These are phyloP conservation scores for Apodemus sylvaticus DNA, from an alignment of 2,113 vertebrate genomes.

Conservation along the genomic window DNA sequence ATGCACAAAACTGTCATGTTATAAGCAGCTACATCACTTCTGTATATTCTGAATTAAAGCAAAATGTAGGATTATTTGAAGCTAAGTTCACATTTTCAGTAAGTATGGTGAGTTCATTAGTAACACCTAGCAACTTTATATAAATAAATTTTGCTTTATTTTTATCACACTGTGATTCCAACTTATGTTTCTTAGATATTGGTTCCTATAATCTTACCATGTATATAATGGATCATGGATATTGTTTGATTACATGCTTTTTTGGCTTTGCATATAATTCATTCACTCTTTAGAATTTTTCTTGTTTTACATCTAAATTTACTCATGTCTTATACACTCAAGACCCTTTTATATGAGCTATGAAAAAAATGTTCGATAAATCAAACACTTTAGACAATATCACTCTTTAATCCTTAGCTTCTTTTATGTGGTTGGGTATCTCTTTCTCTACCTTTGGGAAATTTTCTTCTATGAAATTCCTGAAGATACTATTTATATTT, in stretches of 20 bases:
- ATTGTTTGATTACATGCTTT: too few relatives aligned
- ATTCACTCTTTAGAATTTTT: not conserved
- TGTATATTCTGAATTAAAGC: conserved; percentile 43
- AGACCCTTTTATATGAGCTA: not conserved
- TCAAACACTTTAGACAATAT: not conserved
- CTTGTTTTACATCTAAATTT: not conserved
- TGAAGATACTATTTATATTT: not conserved
- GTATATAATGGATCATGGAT: not conserved
- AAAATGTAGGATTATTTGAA: not conserved
- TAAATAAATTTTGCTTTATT: not conserved
- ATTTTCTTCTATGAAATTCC: not conserved
- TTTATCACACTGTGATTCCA: not conserved
- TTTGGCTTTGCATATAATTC: too few relatives aligned
- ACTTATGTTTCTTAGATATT: not conserved
- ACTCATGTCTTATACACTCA: not conserved
- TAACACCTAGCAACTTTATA: not conserved
- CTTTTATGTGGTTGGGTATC: not conserved
- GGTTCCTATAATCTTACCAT: not conserved
- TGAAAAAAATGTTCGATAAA: not conserved
- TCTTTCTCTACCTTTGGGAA: not conserved
- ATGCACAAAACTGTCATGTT: conserved; percentile 58
- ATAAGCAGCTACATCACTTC: conserved; percentile 47
- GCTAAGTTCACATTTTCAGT: not conserved
- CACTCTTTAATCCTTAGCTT: not conserved
- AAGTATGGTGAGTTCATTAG: not conserved